phyloP scores from a whole-genome alignment of 2,113 vertebrate species.

The Anseranas semipalmata region DNA sequence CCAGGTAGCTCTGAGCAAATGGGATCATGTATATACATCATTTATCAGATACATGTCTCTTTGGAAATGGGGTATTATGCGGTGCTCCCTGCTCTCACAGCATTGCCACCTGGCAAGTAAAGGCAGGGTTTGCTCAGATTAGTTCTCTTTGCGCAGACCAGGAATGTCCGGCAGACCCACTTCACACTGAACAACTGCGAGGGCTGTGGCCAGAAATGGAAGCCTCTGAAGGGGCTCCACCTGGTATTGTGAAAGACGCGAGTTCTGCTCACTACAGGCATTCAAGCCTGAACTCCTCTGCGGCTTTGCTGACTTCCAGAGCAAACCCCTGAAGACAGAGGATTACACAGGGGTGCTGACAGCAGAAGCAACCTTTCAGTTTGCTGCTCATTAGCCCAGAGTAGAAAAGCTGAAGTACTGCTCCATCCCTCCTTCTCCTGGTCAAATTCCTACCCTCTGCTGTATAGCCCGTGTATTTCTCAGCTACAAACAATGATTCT shows the following conservation, averaged over 20 bases:
- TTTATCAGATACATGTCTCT: too few species aligned
- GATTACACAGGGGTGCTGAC: accelerated
- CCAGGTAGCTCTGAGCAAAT: neutral
- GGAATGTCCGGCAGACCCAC: neutral
- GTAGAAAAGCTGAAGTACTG: neutral
- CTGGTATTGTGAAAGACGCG: neutral
- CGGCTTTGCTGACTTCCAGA: neutral
- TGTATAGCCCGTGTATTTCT: neutral
- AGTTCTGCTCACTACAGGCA: neutral
- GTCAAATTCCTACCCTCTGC: neutral
- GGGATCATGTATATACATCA: too few species aligned
- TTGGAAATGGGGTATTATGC: neutral
- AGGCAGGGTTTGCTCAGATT: neutral
- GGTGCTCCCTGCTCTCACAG: neutral
- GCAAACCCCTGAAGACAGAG: neutral
- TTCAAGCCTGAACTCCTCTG: neutral
- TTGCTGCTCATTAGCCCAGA: neutral
- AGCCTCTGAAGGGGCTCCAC: neutral
- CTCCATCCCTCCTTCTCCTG: neutral
- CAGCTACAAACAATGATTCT: neutral
- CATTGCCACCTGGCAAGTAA: neutral
- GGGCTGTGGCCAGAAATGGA: neutral
- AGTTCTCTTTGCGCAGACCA: neutral
- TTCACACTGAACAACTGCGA: neutral
- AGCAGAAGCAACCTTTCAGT: neutral